Percentiles rank a stretch among this genome's conserved stretches.
Conservation (phyloP, 2,888 invertebrate genomes). For the Sinhomidia bicolor region DNA sequence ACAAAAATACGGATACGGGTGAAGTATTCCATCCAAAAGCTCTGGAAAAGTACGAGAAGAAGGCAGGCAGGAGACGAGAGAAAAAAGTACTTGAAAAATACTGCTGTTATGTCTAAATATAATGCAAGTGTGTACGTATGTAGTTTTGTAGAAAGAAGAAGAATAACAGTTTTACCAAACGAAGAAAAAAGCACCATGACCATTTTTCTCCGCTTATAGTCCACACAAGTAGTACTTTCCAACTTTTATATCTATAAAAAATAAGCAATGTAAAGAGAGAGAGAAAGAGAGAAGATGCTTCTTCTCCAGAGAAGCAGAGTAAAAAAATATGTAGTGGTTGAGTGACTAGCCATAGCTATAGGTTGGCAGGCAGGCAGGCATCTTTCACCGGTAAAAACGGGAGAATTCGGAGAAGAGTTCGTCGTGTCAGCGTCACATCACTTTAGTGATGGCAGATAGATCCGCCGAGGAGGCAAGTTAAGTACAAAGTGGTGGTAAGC, state of each 20-base stretch:
- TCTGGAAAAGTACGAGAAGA: neutral
- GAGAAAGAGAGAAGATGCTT: conserved; percentile 26
- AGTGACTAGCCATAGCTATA: conserved; percentile 53
- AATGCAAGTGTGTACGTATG: neutral
- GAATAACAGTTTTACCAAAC: neutral
- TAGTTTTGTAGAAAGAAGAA: conserved; percentile 4
- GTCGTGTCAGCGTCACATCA: conserved; percentile 73
- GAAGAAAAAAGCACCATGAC: conserved; percentile 37
- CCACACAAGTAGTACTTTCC: conserved; percentile 49
- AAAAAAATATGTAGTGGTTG: conserved; percentile 54
- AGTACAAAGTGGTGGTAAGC: conserved; percentile 57
- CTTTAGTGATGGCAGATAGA: conserved; percentile 71
- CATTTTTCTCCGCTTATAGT: conserved; percentile 47
- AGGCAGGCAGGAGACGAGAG: neutral
- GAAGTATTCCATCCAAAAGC: conserved; percentile 3
- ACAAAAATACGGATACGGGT: conserved; percentile 2
- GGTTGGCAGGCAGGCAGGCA: conserved; percentile 54
- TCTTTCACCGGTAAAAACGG: conserved; percentile 72
- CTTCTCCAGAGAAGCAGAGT: conserved; percentile 33
- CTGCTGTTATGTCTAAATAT: neutral
- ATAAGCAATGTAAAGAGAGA: conserved; percentile 20
- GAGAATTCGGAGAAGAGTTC: conserved; percentile 73
- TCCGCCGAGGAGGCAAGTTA: conserved; percentile 65
- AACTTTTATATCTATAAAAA: neutral
- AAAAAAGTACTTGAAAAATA: conserved; percentile 43